phyloP scores from a whole-genome alignment of 2,888 invertebrate genomes.

The Scaptomyza reducta region DNA sequence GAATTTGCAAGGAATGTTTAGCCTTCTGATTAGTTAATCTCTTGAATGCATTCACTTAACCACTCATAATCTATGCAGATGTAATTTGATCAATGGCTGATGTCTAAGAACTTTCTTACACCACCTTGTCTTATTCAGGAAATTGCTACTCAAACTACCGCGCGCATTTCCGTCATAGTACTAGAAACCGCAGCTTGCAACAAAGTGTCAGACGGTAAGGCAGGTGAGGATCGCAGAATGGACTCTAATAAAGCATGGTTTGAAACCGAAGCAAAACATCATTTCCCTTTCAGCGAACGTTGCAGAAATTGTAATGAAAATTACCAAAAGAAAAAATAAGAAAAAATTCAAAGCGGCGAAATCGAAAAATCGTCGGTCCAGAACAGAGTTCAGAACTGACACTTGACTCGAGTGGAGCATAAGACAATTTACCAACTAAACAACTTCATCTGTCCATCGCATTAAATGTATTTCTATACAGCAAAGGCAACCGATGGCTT shows the following conservation, averaged over 20 bases:
- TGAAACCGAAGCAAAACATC: slow-evolving; percentile 58
- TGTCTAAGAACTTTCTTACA: slow-evolving; percentile 30
- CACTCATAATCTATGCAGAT: slow-evolving; percentile 41
- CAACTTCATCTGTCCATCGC: slow-evolving; percentile 72
- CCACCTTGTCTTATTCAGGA: slow-evolving; percentile 40
- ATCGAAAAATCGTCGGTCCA: slow-evolving; percentile 49
- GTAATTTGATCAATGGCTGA: slow-evolving; percentile 30
- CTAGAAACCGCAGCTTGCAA: slow-evolving; percentile 50
- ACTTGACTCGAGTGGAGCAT: slow-evolving; percentile 35
- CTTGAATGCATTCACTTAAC: slow-evolving; percentile 47
- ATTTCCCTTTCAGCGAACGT: slow-evolving; percentile 73
- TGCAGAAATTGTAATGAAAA: slow-evolving; percentile 79
- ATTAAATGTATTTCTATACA: slow-evolving; percentile 69
- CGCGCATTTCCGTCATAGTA: slow-evolving; percentile 67
- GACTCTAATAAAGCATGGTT: slow-evolving; percentile 68
- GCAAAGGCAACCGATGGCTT: slow-evolving; percentile 36
- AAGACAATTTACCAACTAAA: slow-evolving; percentile 77
- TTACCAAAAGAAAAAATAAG: slow-evolving; percentile 52
- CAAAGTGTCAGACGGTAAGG: slow-evolving; percentile 42
- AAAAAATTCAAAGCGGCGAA: slow-evolving; percentile 21
- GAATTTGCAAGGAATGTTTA: slow-evolving; percentile 3
- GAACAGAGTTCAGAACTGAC: slow-evolving; percentile 16
- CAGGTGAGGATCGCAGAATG: slow-evolving; percentile 47
- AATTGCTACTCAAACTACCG: slow-evolving; percentile 73
- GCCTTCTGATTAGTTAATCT: slow-evolving; percentile 19